These are phyloP conservation scores for Tiphia femorata DNA, from an alignment of 2,888 invertebrate species.

Conservation along the genomic window DNA sequence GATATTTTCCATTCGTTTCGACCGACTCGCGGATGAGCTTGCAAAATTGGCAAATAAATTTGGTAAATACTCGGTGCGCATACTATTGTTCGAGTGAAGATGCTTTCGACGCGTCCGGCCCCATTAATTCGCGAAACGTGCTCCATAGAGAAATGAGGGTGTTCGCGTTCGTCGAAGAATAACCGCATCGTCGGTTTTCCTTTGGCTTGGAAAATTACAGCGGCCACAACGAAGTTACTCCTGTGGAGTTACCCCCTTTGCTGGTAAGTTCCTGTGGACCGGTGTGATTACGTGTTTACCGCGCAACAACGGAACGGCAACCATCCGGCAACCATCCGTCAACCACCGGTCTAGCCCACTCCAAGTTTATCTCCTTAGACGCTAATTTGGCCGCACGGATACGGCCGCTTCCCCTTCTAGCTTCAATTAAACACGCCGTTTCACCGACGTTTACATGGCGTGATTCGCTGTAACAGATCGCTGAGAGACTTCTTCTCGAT, in stretches of 20 bases:
- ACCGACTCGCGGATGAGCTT: no score
- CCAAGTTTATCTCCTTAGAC: conserved; percentile 30
- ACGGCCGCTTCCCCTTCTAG: background rate
- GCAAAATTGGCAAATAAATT: no score
- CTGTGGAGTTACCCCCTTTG: conserved; percentile 19
- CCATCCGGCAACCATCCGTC: conserved; percentile 4
- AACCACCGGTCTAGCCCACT: background rate
- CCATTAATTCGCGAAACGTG: no score
- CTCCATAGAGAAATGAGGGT: background rate
- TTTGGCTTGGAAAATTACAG: conserved; percentile 43
- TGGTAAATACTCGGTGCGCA: no score
- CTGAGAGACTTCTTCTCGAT: no score
- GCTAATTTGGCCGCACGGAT: conserved; percentile 1
- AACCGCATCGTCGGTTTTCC: conserved; percentile 44
- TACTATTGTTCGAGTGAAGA: no score
- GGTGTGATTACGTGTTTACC: conserved; percentile 30
- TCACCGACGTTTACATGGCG: no score
- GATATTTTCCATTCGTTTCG: no score
- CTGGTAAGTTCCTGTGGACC: conserved; percentile 14
- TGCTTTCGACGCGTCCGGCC: no score
- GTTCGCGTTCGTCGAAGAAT: conserved; percentile 5
- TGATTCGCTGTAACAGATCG: no score
- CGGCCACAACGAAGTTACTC: conserved; percentile 32
- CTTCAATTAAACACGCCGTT: no score
- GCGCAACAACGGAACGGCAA: conserved; percentile 15